phyloP scores from a whole-genome alignment of 2,888 invertebrate species.

The Athripsodes cinereus region DNA sequence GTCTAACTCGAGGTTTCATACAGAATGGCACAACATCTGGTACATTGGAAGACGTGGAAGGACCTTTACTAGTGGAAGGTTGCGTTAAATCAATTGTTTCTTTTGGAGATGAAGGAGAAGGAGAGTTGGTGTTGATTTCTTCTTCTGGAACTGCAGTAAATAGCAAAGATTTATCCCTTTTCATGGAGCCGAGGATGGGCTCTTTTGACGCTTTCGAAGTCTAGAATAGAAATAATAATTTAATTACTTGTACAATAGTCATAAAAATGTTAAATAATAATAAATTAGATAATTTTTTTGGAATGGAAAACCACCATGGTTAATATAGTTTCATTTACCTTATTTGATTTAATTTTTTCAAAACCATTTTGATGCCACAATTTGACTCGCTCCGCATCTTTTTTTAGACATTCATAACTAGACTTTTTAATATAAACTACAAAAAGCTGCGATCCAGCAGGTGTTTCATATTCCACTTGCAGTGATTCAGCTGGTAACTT shows the following conservation, averaged over 20 bases:
- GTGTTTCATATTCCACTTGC: slow-evolving; percentile 62
- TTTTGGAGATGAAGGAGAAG: slow-evolving; percentile 34
- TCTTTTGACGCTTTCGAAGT: slow-evolving; percentile 35
- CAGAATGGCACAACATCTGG: slow-evolving; percentile 50
- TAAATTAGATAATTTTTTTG: not conserved
- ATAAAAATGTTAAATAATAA: not conserved
- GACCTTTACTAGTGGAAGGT: slow-evolving; percentile 40
- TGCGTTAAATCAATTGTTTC: slow-evolving; percentile 32
- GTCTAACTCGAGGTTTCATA: slow-evolving; percentile 46
- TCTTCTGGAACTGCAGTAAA: slow-evolving; percentile 83
- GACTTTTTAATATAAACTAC: slow-evolving; percentile 66
- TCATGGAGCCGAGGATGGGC: slow-evolving; percentile 55
- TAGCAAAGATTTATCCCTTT: slow-evolving; percentile 71
- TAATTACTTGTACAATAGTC: not conserved
- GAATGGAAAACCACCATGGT: too few relatives aligned
- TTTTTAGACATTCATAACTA: slow-evolving; percentile 51
- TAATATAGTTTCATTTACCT: slow-evolving; percentile 17
- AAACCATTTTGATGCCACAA: slow-evolving; percentile 21
- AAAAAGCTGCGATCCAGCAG: slow-evolving; percentile 74
- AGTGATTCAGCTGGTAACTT: slow-evolving; percentile 73
- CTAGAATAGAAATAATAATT: not conserved
- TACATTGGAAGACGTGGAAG: slow-evolving; percentile 34
- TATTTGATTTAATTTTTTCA: slow-evolving; percentile 23
- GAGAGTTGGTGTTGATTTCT: slow-evolving; percentile 50
- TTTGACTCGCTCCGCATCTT: slow-evolving; percentile 37